Conservation (phyloP, 2,113 vertebrate genomes). For the Bos indicus region DNA sequence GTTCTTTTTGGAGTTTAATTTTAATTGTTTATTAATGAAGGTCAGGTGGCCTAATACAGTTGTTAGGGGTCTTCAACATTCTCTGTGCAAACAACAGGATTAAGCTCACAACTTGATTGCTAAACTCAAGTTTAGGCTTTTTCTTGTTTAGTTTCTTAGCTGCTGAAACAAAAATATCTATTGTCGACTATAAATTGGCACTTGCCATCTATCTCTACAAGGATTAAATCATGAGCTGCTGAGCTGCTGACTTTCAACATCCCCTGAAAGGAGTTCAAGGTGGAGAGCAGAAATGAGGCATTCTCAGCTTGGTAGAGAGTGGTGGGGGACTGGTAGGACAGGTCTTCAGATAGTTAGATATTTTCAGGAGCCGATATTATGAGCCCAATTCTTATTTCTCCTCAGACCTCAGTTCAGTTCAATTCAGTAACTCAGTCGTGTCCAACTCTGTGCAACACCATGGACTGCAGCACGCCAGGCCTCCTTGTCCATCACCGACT, state of each 20-base stretch:
- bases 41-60: background rate
- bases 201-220: background rate
- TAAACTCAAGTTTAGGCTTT: background rate
- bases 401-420: background rate
- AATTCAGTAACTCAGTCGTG: background rate
- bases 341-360: background rate
- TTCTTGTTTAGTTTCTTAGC: background rate
- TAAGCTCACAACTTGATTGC: background rate
- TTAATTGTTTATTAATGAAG: background rate
- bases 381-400: background rate
- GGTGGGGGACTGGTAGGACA: background rate
- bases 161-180: background rate
- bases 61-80: background rate
- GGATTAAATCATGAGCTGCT: background rate
- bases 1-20: background rate
- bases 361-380: background rate
- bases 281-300: background rate
- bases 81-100: background rate
- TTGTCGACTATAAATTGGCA: background rate
- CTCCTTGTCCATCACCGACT: background rate
- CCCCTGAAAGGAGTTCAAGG: background rate
- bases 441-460: fast-evolving
- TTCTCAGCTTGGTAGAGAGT: background rate
- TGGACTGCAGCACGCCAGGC: background rate
- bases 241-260: background rate